phyloP scores from a whole-genome alignment of 2,888 invertebrate genomes.

The Trissolcus japonicus region DNA sequence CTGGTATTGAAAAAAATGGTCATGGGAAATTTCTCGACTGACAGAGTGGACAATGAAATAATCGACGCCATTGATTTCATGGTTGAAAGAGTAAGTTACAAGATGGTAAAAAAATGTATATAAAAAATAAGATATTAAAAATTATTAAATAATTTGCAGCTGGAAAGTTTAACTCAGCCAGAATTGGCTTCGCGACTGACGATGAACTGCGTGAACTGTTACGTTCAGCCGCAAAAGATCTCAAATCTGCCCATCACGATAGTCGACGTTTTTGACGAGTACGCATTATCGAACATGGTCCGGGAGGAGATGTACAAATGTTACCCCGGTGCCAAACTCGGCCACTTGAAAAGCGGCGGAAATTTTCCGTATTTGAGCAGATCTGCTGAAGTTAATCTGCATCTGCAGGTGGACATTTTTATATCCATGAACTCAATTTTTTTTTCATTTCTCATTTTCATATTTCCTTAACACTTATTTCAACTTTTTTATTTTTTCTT shows the following conservation, averaged over 20 bases:
- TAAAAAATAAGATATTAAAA: not conserved
- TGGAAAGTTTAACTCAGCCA: constrained; percentile 88
- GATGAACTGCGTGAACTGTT: constrained; percentile 88
- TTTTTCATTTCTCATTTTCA: no score
- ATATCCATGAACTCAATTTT: not conserved
- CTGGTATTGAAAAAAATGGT: constrained; percentile 91
- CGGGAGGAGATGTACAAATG: constrained; percentile 89
- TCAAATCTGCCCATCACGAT: constrained; percentile 85
- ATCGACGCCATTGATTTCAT: constrained; percentile 93
- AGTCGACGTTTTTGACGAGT: constrained; percentile 93
- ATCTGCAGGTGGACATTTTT: constrained; percentile 82
- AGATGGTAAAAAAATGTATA: no score
- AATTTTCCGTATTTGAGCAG: constrained; percentile 94
- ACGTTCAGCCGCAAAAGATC: constrained; percentile 86
- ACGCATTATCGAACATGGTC: constrained; percentile 86
- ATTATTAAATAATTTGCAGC: constrained; percentile 75
- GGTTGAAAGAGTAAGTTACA: constrained; percentile 90
- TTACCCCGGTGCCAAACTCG: constrained; percentile 90
- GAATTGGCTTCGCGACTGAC: constrained; percentile 92
- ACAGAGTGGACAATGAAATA: constrained; percentile 85
- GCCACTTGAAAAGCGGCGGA: constrained; percentile 91
- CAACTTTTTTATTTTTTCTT: constrained; percentile 65
- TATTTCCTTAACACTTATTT: not conserved
- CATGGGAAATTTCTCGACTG: constrained; percentile 88
- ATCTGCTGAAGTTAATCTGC: constrained; percentile 91